These are phyloP conservation scores for Acanthopleura granulata DNA, from an alignment of 2,888 invertebrate genomes.

Conservation along the genomic window DNA sequence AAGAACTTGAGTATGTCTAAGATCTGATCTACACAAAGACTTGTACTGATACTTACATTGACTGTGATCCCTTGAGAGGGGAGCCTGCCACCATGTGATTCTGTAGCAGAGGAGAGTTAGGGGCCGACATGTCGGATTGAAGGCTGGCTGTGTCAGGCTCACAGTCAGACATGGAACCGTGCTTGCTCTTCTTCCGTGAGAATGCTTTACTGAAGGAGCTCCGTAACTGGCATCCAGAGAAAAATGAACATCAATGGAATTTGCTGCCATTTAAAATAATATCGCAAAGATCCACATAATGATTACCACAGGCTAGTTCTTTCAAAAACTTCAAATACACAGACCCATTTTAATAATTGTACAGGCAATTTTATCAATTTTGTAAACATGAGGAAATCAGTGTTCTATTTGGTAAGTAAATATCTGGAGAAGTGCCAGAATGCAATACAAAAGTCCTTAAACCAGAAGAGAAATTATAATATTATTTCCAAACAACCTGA, in stretches of 20 bases:
- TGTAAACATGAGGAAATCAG: too few relatives aligned
- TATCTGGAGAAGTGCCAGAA: neutral
- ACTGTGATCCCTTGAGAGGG: conserved; percentile 69
- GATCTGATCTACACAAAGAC: too few relatives aligned
- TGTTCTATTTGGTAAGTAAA: neutral
- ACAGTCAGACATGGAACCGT: conserved; percentile 71
- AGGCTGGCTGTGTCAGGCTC: conserved; percentile 70
- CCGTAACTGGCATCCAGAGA: conserved; percentile 77
- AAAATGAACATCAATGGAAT: neutral
- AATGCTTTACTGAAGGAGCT: conserved; percentile 99
- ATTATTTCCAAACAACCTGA: too few relatives aligned
- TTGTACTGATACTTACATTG: conserved; percentile 68
- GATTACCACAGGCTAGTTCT: too few relatives aligned
- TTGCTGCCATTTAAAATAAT: too few relatives aligned
- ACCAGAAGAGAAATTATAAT: too few relatives aligned
- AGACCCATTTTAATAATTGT: too few relatives aligned
- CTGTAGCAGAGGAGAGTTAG: conserved; percentile 73
- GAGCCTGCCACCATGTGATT: conserved; percentile 47
- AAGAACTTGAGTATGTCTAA: too few relatives aligned
- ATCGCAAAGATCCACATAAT: too few relatives aligned
- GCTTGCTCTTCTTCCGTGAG: conserved; percentile 75
- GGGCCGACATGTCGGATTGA: conserved; percentile 72
- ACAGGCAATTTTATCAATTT: too few relatives aligned
- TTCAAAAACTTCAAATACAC: too few relatives aligned
- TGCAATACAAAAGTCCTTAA: neutral